A percentile compares a stretch with the other conserved stretches of the same genome.
These are phyloP conservation scores for Drosophila biarmipes DNA, from an alignment of 1,140 invertebrate genomes.

Conservation along the genomic window DNA sequence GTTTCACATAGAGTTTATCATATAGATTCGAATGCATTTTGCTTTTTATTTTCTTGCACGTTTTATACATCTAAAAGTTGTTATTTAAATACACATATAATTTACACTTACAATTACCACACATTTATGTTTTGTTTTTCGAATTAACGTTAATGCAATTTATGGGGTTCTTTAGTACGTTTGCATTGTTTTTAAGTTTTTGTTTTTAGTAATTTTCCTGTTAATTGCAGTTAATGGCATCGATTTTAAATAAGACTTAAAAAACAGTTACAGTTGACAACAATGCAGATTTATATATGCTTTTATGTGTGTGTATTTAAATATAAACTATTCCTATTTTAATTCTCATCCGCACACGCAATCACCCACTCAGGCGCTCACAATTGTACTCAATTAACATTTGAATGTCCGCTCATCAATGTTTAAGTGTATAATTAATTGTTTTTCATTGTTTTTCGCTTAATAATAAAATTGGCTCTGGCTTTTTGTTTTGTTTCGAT, in stretches of 20 bases:
- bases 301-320: conserved; percentile 24
- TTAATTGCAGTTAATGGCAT: conserved; percentile 75
- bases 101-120: conserved; percentile 79
- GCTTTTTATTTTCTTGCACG: conserved; percentile 36
- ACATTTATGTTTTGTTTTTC: conserved; percentile 49
- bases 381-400: conserved; percentile 61
- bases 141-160: conserved; percentile 46
- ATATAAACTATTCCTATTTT: conserved; percentile 38
- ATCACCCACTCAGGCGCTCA: conserved; percentile 4
- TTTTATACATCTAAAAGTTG: conserved; percentile 75
- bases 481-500: conserved; percentile 41
- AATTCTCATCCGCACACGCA: conserved; percentile 19
- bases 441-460: conserved; percentile 46
- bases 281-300: conserved; percentile 68
- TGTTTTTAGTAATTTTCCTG: conserved; percentile 36
- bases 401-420: conserved; percentile 53
- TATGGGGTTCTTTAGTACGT: conserved; percentile 29
- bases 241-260: conserved; percentile 77
- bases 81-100: conserved; percentile 80
- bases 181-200: conserved; percentile 32
- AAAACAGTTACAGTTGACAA: conserved; percentile 78
- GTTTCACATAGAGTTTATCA: conserved; percentile 53
- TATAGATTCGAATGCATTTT: conserved; percentile 62
- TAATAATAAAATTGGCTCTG: conserved; percentile 71
- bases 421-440: conserved; percentile 49